phyloP scores from a whole-genome alignment of 2,797 vertebrate species.

The Gymnopithys bicolor region DNA sequence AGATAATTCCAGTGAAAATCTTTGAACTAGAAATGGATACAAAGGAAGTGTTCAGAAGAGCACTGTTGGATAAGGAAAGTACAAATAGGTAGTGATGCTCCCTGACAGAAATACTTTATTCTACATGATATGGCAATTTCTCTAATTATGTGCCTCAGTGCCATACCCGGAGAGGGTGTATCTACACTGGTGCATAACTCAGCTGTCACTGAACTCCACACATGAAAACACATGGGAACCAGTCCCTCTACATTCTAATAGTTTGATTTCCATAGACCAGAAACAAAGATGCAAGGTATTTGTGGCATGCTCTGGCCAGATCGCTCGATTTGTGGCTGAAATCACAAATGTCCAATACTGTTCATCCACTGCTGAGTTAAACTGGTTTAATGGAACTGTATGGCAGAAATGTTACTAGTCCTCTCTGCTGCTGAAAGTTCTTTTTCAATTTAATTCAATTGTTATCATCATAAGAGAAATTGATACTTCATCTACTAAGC shows the following conservation, averaged over 20 bases:
- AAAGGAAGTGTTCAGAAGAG: conserved; percentile 88
- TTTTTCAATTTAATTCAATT: neutral
- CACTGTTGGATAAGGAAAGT: conserved; percentile 79
- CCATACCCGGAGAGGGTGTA: neutral
- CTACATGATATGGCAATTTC: neutral
- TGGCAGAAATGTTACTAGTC: neutral
- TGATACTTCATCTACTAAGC: neutral
- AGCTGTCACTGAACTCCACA: neutral
- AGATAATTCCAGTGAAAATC: conserved; percentile 88
- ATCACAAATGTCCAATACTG: neutral
- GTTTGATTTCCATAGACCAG: neutral
- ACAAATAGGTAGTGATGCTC: conserved; percentile 77
- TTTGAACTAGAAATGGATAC: conserved; percentile 87
- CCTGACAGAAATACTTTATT: neutral
- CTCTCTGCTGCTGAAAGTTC: neutral
- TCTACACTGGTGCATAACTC: neutral
- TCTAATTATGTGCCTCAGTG: neutral
- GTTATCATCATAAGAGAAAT: neutral
- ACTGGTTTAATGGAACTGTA: neutral
- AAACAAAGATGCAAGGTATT: neutral
- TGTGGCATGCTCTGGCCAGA: neutral
- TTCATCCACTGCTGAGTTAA: neutral
- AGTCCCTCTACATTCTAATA: neutral
- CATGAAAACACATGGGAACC: neutral
- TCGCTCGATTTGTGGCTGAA: rapidly evolving